Base-by-base conservation (phyloP, 2,888 invertebrate species). In the Cyrtodaria siliqua region DNA sequence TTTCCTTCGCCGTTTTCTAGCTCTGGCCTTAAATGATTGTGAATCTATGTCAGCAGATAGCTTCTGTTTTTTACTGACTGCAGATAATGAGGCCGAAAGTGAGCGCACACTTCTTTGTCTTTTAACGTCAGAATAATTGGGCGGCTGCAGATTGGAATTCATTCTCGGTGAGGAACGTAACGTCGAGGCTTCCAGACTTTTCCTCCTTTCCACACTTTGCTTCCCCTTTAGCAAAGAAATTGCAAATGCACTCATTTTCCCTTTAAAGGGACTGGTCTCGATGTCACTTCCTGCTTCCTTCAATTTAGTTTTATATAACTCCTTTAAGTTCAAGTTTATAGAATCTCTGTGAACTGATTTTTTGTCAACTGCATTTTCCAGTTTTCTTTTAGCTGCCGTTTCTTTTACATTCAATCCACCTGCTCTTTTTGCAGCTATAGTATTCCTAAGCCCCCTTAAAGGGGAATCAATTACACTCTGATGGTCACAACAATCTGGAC, bases 201-300 rank as follows among this genome's bases (percentile, higher is more conserved):
- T 68, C 18, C 74, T 52, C 0, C 74, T 38, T 55, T 77, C 77
- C 20, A 68, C 29, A 68, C 71, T 77, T 26, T 77, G 71, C 42
- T 68, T 71, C 4, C 77, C 77, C 50, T 77, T 77, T 50, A 77
- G 18, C 2, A 77, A 40, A 2, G 77, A 77, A n/a, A 77, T 77
- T 47, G 67, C 77, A 63, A 77, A 77, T 42, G 77, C 77, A 60
- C 77, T 77, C 71, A 77, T 68, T 59, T 77, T 71, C 3, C 77
- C 72, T 47, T 77, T 77, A 38, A 77, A 63, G 12, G 77, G 72
- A 71, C 77, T 77, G 12, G 68, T 62, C 8, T 76, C 67, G 40
- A 33, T 33, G 3, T 44, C 44, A 20, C 44, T 18, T 16, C 56
- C 50, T 14, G 50, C 44, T 1, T 57, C 63, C 52, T 72, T 71